Evolutionary conservation across 2,797 vertebrate genomes (phyloP), one percentile per base, ranked within the genome.

Genomic region (Poeciliopsis paucimaculata): DNA sequence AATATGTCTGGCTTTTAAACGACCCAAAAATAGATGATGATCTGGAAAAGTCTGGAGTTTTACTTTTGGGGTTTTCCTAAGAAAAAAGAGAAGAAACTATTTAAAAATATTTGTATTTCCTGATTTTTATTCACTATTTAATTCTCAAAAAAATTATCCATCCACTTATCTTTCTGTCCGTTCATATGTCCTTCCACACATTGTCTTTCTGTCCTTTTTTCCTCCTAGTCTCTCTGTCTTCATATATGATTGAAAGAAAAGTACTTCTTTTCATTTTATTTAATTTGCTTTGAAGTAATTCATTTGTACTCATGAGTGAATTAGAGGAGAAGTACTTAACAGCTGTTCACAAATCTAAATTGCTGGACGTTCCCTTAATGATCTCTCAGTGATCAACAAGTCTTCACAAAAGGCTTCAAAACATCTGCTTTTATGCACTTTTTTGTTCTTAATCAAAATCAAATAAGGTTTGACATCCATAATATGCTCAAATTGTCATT

Each of bases 61-160:
- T 62, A 16, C 8, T 34, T 60, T 62, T 18, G 31, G 28, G 31
- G 31, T 34, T 62, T 62, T 62, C 1, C 11, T 28, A 57, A 57
- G n/a, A 6, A 28, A 28, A 57, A 57, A 57, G 26, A 57, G 55
- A 57, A 57, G 55, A 57, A 28, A 15, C 55, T 28, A 28, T 57
- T 57, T 57, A 0, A 28, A 57, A 57, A 57, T 57, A 57, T 57
- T 57, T 57, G n/a, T 28, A 15, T 57, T 57, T 28, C 11, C 4
- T 57, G 55, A 57, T 57, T 57, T 51, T 57, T 57, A 28, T 57
- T 57, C 55, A n/a, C n/a, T 28, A 57, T 57, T n/a, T n/a, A 57
- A 57, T 57, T 57, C 12, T 57, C n/a, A 28, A 13, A 28, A 28
- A 28, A 5, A 13, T 57, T 28, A 13, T 28, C 12, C 34, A 20